Conservation (phyloP, 2,113 vertebrate species). For the Brachyistius frenatus region DNA sequence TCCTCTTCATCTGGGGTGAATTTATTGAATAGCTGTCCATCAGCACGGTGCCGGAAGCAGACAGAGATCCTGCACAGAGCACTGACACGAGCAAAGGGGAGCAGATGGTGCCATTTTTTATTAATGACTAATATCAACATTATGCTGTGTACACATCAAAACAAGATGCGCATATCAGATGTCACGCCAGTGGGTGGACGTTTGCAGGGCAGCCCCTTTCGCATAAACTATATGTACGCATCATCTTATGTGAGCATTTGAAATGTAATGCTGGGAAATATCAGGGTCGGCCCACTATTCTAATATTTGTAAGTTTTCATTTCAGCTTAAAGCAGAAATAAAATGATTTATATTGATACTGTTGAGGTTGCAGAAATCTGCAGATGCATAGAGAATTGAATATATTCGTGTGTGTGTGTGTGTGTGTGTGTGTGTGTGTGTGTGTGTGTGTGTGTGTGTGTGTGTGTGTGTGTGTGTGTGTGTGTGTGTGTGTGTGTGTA, state of each 20-base stretch:
- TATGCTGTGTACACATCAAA: conserved; percentile 65
- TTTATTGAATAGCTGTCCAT: conserved; percentile 73
- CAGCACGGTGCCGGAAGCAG: conserved; percentile 39
- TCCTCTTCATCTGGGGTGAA: conserved; percentile 37
- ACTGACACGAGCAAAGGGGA: conserved; percentile 55
- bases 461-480: not conserved
- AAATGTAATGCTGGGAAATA: not conserved
- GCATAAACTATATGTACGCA: conserved; percentile 29
- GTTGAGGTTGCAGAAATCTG: too few species aligned
- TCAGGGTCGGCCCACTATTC: not conserved
- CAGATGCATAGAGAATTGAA: too few species aligned
- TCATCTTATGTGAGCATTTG: conserved; percentile 1
- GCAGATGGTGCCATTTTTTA: conserved; percentile 76
- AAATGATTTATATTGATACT: too few species aligned
- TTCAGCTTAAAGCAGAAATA: not conserved
- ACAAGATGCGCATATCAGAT: conserved; percentile 54
- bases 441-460: not conserved
- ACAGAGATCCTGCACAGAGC: conserved; percentile 55
- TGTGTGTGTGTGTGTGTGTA: not conserved
- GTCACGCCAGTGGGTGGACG: conserved; percentile 35
- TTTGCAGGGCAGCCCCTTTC: conserved; percentile 6
- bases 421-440: not conserved
- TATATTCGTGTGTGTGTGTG: not conserved
- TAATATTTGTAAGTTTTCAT: conserved; percentile 29
- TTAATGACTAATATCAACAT: conserved; percentile 75